Evolutionary conservation across 2,888 invertebrate genomes (phyloP).

Genomic region (Deilephila elpenor): DNA sequence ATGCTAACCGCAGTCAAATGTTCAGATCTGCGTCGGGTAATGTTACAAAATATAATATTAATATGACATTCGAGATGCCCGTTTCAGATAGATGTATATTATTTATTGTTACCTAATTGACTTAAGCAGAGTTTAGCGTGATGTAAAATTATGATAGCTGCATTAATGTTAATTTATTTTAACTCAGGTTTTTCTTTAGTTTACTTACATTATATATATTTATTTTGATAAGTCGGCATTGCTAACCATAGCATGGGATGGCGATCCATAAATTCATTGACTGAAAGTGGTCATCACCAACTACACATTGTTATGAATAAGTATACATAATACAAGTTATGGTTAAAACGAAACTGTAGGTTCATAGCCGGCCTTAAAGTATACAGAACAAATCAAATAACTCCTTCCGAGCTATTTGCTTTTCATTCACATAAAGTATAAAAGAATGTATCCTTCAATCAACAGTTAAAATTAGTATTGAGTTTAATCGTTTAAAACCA

Average conservation of each 20-base stretch:
- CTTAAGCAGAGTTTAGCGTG: too few relatives aligned
- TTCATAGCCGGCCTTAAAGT: too few relatives aligned
- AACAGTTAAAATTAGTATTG: conserved; percentile 52
- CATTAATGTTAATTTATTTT: too few relatives aligned
- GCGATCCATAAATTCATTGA: too few relatives aligned
- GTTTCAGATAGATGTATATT: neutral
- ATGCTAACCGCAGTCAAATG: conserved; percentile 34
- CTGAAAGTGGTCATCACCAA: too few relatives aligned
- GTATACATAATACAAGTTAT: neutral
- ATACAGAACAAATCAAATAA: neutral
- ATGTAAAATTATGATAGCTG: too few relatives aligned
- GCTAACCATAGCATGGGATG: too few relatives aligned
- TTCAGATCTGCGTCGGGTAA: conserved; percentile 34
- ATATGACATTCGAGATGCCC: neutral
- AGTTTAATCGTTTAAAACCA: conserved; percentile 54
- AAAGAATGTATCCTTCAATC: conserved; percentile 46
- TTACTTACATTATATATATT: too few relatives aligned
- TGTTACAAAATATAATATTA: neutral
- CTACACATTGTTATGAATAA: too few relatives aligned
- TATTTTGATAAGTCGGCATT: too few relatives aligned
- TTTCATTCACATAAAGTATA: conserved; percentile 13
- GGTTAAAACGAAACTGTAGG: neutral
- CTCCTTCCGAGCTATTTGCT: neutral
- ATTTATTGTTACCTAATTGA: neutral
- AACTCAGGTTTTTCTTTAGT: too few relatives aligned